Conservation (phyloP, 2,113 vertebrate species). For the Motacilla tschutschensis region DNA sequence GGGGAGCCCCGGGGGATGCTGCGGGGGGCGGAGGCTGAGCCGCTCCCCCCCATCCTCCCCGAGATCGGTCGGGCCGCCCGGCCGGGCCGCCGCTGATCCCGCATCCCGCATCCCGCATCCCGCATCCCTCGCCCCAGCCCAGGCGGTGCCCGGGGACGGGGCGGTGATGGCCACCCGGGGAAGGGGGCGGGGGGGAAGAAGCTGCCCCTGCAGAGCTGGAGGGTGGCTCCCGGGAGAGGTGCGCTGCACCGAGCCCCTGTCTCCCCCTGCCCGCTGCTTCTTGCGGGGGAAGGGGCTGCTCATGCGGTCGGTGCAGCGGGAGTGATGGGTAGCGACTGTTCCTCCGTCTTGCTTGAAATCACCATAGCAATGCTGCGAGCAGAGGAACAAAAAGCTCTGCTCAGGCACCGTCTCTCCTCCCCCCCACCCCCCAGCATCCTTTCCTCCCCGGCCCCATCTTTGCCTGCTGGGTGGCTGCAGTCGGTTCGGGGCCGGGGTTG, state of each 20-base stretch:
- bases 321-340: constrained; percentile 5
- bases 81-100: neutral
- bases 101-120: neutral
- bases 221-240: neutral
- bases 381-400: constrained; percentile 31
- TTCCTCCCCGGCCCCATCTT: neutral
- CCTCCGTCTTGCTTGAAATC: constrained; percentile 51
- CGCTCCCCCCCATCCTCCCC: neutral
- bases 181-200: neutral
- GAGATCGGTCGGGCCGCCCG: neutral
- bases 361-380: constrained; percentile 49
- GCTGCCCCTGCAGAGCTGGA: constrained; percentile 1
- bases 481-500: neutral
- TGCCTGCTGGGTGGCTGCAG: neutral
- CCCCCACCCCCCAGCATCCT: neutral
- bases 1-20: neutral
- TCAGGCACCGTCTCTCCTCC: neutral
- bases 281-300: constrained; percentile 44
- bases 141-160: neutral
- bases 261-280: neutral
- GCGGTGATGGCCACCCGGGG: neutral
- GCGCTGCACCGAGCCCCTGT: neutral
- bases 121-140: neutral
- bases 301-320: constrained; percentile 23
- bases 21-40: neutral